phyloP scores from a whole-genome alignment of 2,113 vertebrate species.

The Mirza zaza region DNA sequence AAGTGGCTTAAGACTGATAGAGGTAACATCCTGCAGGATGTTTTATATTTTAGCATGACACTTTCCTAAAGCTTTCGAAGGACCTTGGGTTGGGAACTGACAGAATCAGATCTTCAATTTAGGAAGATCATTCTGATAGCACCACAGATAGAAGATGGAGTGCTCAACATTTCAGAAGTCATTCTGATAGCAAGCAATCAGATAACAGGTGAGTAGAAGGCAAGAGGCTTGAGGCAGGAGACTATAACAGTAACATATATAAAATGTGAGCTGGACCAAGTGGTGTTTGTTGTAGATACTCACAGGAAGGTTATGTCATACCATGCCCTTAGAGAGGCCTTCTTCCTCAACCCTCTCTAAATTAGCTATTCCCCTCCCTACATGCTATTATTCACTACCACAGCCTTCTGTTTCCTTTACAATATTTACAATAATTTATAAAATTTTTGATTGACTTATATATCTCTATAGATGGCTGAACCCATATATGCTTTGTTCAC shows the following conservation, averaged over 20 bases:
- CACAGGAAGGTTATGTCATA: too few species aligned
- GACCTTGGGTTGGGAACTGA: background rate
- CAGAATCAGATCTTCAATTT: background rate
- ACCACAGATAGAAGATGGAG: background rate
- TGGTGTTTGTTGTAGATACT: too few species aligned
- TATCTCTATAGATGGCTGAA: background rate
- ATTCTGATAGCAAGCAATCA: background rate
- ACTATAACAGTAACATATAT: background rate
- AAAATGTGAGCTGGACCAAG: background rate
- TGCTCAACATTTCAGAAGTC: background rate
- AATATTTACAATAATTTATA: background rate
- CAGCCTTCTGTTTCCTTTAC: background rate
- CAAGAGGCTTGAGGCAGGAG: background rate
- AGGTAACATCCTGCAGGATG: background rate
- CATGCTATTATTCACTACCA: background rate
- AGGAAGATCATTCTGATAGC: background rate
- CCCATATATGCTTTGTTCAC: background rate
- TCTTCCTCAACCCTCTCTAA: background rate
- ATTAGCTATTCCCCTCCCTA: background rate
- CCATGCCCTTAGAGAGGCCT: background rate
- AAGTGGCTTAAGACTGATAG: background rate
- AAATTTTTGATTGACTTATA: background rate
- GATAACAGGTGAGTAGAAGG: background rate
- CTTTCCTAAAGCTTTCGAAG: background rate
- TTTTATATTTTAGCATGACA: background rate